Base-by-base conservation (phyloP, 2,797 vertebrate genomes). In the Pangasius djambal region DNA sequence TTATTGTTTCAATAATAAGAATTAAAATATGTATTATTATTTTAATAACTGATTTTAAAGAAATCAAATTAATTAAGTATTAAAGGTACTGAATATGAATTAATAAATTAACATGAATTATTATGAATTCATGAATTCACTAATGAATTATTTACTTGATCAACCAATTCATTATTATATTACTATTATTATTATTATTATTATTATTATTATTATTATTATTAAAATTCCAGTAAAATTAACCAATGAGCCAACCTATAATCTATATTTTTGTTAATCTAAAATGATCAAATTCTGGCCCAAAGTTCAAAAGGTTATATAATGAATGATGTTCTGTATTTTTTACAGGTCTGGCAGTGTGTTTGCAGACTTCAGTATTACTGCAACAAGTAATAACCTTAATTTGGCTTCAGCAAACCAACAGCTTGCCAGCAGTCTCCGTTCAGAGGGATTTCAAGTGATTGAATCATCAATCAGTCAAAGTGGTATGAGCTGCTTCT, bases 321-420 rank as follows among this genome's bases (percentile, higher is more conserved):
- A 48, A 48, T 44, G 77, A 82, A 10, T 63, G 6, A 8, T 52
- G 10, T 6, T 52, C 4, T 28, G 0, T 88, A 12, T 44, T 77
- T 85, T 61, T 22, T 28, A 57, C 74, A 88, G 87, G 9, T 8
- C 87, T 77, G 87, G 87, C 44, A 88, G 87, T 85, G 70, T 78
- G 7, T 67, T 88, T 9, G 44, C 28, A 22, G 83, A 78, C 31
- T 85, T 40, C 6, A 57, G 15, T 67, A 69, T 88, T 40, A 0
- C 4, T 25, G 18, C 37, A 77, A 83, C 88, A 31, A 85, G 5
- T 34, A 5, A 0, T n/a, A 55, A 13, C 28, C 48, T 85, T 69
- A n/a, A 85, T 85, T 85, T 88, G 44, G 12, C 2, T 20, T 40
- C 72, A 69, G 88, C 72, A 7, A 88, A 85, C 25, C 12, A 40